Evolutionary conservation across 2,113 vertebrate species (phyloP), one percentile per base, ranked within the genome.

Genomic region (Oncorhynchus tshawytscha): DNA sequence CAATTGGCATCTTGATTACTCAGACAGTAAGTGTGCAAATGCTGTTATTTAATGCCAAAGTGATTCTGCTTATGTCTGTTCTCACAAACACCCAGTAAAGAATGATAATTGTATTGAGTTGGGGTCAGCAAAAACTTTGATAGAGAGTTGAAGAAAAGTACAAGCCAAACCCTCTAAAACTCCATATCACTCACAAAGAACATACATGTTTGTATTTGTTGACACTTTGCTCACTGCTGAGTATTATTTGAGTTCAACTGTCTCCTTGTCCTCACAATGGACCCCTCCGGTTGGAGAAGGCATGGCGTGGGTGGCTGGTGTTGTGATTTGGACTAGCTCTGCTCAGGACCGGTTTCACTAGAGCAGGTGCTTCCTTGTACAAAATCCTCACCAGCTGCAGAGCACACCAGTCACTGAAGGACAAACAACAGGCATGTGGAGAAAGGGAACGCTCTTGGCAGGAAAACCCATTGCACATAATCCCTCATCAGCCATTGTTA

Each of bases 281-380:
- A 9, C 39, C 22, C 65, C 13, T 18, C 70, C 67, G 13, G 39
- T 45, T 9, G 9, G 39, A 45, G 39, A 45, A 45, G 9, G 39
- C 39, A 0, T 83, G 84, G 85, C 70, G 76, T 11, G 51, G 24
- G 39, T 45, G 39, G 39, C 48, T 49, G 54, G 67, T 72, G 62
- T 62, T 4, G 11, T 2, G 24, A 45, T 7, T 48, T 73, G 20
- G 59, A 11, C 5, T 54, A 45, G 11, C 2, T 20, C 25, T 15
- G n/a, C 18, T 39, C 25, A 77, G 57, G 82, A 84, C 79, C 79
- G 71, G 87, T 77, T 76, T 29, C 24, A 39, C 54, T 18, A 20
- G 20, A 15, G 54, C 91, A 92, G 91, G 86, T 92, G 91, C 84
- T 88, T 92, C 91, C 91, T 89, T 49, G 67, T 70, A 86, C 82